phyloP scores from a whole-genome alignment of 2,797 vertebrate genomes.

The Rhadinocentrus ornatus region DNA sequence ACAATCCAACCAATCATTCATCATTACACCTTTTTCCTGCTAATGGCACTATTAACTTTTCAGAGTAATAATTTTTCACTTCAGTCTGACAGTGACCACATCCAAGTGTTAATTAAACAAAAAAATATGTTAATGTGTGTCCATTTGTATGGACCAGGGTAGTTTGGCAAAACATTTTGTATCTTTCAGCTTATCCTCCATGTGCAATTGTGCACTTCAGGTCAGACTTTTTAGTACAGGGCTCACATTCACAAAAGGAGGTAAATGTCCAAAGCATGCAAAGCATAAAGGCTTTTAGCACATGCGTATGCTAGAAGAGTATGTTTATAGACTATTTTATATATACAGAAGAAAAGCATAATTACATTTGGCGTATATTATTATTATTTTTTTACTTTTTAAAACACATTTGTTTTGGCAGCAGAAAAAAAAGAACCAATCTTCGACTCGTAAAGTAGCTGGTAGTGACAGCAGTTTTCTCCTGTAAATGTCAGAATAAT shows the following conservation, averaged over 20 bases:
- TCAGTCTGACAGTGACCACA: conserved; percentile 8
- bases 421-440: conserved; percentile 1
- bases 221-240: conserved; percentile 23
- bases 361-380: conserved; percentile 37
- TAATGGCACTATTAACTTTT: conserved; percentile 38
- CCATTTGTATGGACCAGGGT: conserved; percentile 2
- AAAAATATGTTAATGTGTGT: conserved; percentile 22
- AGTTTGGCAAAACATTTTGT: conserved; percentile 28
- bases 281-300: conserved; percentile 26
- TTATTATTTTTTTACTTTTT: no score
- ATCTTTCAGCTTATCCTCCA: conserved; percentile 27
- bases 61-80: conserved; percentile 40
- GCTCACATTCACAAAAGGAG: neutral
- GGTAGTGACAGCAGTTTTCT: conserved; percentile 7
- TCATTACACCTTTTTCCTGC: conserved; percentile 8
- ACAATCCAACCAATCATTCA: conserved; percentile 8
- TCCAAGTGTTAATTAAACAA: conserved; percentile 24
- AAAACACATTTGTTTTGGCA: conserved; percentile 28
- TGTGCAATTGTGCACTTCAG: conserved; percentile 38
- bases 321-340: conserved; percentile 25
- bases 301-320: conserved; percentile 13
- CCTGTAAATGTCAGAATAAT: conserved; percentile 33
- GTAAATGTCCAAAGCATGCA: neutral
- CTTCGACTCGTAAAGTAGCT: conserved; percentile 6
- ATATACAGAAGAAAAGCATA: conserved; percentile 26